These are phyloP conservation scores for Myotis davidii DNA, from an alignment of 2,113 vertebrate genomes.

Conservation along the genomic window DNA sequence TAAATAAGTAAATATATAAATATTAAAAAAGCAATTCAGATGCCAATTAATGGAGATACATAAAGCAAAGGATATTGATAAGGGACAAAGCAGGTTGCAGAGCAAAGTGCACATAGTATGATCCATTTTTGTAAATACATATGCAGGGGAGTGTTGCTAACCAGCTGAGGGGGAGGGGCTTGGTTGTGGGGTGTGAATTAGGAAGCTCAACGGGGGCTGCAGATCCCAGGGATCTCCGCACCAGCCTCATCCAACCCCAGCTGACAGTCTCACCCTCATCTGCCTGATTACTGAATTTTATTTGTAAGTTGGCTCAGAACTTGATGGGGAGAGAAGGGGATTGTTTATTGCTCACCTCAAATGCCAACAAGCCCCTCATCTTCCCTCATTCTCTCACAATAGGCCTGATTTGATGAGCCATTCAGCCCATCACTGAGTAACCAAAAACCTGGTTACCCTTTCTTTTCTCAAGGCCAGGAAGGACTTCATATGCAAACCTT, in stretches of 20 bases:
- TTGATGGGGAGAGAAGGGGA: conserved; percentile 40
- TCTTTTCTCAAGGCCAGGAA: conserved; percentile 58
- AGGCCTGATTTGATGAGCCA: conserved; percentile 74
- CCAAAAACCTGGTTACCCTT: conserved; percentile 68
- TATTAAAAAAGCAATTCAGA: not conserved
- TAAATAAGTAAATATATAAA: too few species aligned
- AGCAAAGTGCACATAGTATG: not conserved
- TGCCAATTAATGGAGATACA: not conserved
- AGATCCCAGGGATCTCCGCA: not conserved
- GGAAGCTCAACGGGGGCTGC: not conserved
- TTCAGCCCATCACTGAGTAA: conserved; percentile 57
- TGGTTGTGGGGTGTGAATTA: not conserved
- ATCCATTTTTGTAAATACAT: not conserved
- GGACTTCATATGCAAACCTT: conserved; percentile 45
- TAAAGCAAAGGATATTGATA: not conserved
- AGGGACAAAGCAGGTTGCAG: not conserved
- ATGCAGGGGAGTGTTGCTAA: not conserved
- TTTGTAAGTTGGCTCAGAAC: conserved; percentile 65
- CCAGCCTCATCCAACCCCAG: not conserved
- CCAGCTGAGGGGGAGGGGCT: not conserved
- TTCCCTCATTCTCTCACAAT: conserved; percentile 73
- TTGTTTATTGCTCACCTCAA: conserved; percentile 65
- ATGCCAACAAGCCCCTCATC: conserved; percentile 69
- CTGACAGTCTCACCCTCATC: conserved; percentile 24
- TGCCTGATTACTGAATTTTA: conserved; percentile 68